Evolutionary conservation across 2,113 vertebrate species (phyloP).

Genomic region (Capreolus pygargus): DNA sequence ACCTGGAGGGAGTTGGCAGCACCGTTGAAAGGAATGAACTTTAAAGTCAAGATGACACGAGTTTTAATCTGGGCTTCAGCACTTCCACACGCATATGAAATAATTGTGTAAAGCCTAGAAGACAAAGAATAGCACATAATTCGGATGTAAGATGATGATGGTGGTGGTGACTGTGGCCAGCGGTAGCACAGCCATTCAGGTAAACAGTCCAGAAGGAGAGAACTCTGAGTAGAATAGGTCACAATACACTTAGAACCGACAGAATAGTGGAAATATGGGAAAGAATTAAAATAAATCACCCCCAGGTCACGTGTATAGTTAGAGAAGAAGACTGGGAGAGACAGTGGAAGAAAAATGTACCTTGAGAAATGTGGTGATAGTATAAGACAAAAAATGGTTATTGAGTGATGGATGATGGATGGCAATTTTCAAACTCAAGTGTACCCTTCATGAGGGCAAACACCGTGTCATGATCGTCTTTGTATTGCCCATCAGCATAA

Average conservation of each 20-base stretch:
- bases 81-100: neutral
- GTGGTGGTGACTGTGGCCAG: no score
- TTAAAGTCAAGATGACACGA: neutral
- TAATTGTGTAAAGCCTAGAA: neutral
- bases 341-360: neutral
- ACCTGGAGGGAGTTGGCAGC: neutral
- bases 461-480: neutral
- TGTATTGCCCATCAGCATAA: neutral
- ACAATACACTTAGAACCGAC: neutral
- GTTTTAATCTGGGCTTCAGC: neutral
- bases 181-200: neutral
- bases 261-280: neutral
- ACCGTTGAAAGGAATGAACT: neutral
- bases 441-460: neutral
- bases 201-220: neutral
- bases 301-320: accelerated
- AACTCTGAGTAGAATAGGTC: no score
- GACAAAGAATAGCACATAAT: neutral
- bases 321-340: neutral
- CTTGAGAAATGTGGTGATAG: neutral
- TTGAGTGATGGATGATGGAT: neutral
- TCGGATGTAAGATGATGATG: no score
- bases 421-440: neutral
- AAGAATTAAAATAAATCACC: neutral
- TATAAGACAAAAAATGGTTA: neutral